A percentile compares a stretch with the other conserved stretches of the same genome.
These are phyloP conservation scores for Vultur gryphus DNA, from an alignment of 2,797 vertebrate species.

Conservation along the genomic window DNA sequence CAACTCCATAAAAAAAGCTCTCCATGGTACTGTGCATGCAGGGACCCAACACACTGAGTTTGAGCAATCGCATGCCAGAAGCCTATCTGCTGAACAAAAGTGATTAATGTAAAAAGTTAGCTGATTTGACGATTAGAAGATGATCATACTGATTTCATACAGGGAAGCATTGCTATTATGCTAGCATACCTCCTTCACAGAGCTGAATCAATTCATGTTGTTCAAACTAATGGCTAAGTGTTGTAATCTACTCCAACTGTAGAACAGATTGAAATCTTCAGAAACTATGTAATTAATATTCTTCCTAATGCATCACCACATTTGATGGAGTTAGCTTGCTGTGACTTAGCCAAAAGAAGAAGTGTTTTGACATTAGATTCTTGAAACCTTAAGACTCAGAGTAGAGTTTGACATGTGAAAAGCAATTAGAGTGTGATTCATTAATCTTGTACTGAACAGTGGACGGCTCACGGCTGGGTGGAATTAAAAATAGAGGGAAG, in stretches of 20 bases:
- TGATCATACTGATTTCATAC: background rate
- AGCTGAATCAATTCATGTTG: background rate
- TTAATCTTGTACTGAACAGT: conserved; percentile 24
- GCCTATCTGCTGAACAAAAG: background rate
- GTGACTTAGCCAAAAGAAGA: background rate
- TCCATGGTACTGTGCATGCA: background rate
- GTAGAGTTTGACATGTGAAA: conserved; percentile 42
- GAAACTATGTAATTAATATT: background rate
- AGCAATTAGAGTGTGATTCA: conserved; percentile 30
- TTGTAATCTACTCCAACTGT: background rate
- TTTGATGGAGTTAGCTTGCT: background rate
- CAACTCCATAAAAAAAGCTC: background rate
- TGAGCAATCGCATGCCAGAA: background rate
- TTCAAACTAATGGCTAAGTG: background rate
- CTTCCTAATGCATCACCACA: background rate
- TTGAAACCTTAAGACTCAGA: background rate
- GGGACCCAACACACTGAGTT: background rate
- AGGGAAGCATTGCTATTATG: background rate
- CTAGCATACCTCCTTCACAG: background rate
- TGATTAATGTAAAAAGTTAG: conserved; percentile 12
- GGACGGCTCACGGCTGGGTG: background rate
- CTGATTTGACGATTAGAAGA: background rate
- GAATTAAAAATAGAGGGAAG: conserved; percentile 53
- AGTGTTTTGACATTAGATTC: conserved; percentile 27
- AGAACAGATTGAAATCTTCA: background rate